Percentiles rank a stretch among this genome's conserved stretches.
phyloP scores from a whole-genome alignment of 2,113 vertebrate genomes.

The Syrrhaptes paradoxus region DNA sequence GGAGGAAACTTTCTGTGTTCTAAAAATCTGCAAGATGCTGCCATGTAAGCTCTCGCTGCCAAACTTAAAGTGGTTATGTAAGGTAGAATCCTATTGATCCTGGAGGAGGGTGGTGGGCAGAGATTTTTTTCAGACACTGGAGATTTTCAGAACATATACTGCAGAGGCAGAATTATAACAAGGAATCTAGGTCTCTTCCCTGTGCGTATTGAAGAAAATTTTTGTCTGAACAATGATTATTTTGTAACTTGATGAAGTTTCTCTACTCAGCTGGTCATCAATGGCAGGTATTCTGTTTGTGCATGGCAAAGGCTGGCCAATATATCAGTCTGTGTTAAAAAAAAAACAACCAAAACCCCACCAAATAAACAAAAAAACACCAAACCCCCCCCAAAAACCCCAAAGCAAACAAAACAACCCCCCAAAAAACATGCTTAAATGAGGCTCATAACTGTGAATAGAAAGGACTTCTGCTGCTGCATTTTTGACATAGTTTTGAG shows the following conservation, averaged over 20 bases:
- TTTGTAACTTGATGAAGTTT: not conserved
- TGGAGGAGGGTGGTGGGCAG: constrained; percentile 2
- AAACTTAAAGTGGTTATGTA: not conserved
- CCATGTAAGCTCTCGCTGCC: not conserved
- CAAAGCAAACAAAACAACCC: too few species aligned
- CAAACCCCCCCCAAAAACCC: too few species aligned
- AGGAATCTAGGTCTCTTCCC: not conserved
- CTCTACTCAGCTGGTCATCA: not conserved
- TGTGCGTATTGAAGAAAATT: not conserved
- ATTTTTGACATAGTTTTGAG: not conserved
- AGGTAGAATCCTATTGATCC: not conserved
- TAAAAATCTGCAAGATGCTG: not conserved
- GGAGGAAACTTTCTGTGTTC: not conserved
- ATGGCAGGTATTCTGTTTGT: not conserved
- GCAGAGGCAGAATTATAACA: not conserved
- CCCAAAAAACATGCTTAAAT: not conserved
- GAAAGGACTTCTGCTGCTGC: not conserved
- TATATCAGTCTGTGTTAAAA: not conserved
- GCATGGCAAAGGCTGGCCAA: not conserved
- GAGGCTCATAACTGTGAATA: not conserved
- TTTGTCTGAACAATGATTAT: not conserved
- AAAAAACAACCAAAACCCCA: too few species aligned
- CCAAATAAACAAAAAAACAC: too few species aligned
- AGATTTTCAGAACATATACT: not conserved
- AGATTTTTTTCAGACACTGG: not conserved